A percentile compares a stretch with the other conserved stretches of the same genome.
These are phyloP conservation scores for Desmophyllum pertusum DNA, from an alignment of 92 coral and sea anemone species.

Conservation along the genomic window DNA sequence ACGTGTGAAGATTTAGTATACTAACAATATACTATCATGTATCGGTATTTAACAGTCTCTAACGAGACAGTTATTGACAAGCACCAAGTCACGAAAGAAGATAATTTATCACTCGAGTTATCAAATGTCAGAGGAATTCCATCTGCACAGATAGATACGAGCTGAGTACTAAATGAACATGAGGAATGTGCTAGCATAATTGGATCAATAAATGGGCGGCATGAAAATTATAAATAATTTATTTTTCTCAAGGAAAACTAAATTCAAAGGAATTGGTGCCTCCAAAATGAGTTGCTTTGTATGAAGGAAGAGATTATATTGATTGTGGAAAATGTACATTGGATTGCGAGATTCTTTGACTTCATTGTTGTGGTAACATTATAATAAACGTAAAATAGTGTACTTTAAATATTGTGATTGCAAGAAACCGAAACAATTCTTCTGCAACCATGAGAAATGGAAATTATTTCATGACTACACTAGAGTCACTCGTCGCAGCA, in stretches of 20 bases:
- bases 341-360: background rate
- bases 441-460: background rate
- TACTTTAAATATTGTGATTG: constrained; percentile 12
- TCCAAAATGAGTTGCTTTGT: background rate
- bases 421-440: background rate
- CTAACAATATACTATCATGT: constrained; percentile 28
- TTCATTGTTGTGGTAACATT: background rate
- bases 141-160: constrained; percentile 44
- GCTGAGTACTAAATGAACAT: background rate
- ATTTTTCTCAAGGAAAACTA: background rate
- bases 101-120: constrained; percentile 44
- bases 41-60: constrained; percentile 50
- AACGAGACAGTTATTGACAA: constrained; percentile 59
- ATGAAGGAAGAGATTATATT: background rate
- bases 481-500: constrained; percentile 22
- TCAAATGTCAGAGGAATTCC: constrained; percentile 43
- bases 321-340: background rate
- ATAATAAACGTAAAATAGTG: background rate
- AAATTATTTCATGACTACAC: constrained; percentile 1
- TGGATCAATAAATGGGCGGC: background rate
- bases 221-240: background rate
- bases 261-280: background rate
- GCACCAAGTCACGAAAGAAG: constrained; percentile 42
- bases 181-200: background rate
- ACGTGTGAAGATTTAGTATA: background rate